Percentiles rank a stretch among this genome's conserved stretches.
These are phyloP conservation scores for Chrysomallon squamiferum DNA, from an alignment of 1,140 invertebrate genomes.

Conservation along the genomic window DNA sequence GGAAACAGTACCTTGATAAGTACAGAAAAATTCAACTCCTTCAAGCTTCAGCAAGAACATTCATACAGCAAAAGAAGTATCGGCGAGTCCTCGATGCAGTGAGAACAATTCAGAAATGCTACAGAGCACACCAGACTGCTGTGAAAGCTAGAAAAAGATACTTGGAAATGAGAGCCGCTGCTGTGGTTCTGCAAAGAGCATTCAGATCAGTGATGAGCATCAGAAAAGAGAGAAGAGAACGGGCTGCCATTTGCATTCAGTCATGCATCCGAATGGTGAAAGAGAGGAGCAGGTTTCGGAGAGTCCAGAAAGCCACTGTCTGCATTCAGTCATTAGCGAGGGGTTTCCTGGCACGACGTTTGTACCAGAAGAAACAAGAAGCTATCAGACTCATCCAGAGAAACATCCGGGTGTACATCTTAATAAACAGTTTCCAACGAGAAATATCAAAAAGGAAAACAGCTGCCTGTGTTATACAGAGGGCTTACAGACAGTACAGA, in stretches of 20 bases:
- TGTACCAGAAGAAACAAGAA: slow-evolving; percentile 17
- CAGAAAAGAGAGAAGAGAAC: not conserved
- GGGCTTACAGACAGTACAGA: slow-evolving; percentile 24
- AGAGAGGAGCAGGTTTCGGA: slow-evolving; percentile 12
- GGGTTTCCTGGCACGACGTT: slow-evolving; percentile 16
- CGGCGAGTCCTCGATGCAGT: slow-evolving; percentile 19
- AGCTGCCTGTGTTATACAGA: slow-evolving; percentile 35
- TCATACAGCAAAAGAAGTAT: slow-evolving; percentile 12
- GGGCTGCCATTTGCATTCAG: not conserved
- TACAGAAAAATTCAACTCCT: slow-evolving; percentile 23
- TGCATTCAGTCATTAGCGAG: slow-evolving; percentile 33
- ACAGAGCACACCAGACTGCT: slow-evolving; percentile 19
- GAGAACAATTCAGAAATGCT: slow-evolving; percentile 32
- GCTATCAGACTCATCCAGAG: slow-evolving; percentile 48
- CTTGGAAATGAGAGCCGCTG: slow-evolving; percentile 6
- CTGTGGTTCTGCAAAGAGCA: slow-evolving; percentile 13
- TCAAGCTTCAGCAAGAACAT: slow-evolving; percentile 28
- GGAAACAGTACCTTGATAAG: slow-evolving; percentile 4
- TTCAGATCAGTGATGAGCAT: slow-evolving; percentile 20
- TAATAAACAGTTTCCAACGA: not conserved
- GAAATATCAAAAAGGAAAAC: not conserved
- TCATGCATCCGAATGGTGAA: not conserved
- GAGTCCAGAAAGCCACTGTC: slow-evolving; percentile 8
- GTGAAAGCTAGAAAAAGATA: slow-evolving; percentile 1
- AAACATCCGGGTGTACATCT: slow-evolving; percentile 17